Evolutionary conservation across 2,113 vertebrate genomes (phyloP), one percentile per base, ranked within the genome.

Genomic region (Anguilla japonica): DNA sequence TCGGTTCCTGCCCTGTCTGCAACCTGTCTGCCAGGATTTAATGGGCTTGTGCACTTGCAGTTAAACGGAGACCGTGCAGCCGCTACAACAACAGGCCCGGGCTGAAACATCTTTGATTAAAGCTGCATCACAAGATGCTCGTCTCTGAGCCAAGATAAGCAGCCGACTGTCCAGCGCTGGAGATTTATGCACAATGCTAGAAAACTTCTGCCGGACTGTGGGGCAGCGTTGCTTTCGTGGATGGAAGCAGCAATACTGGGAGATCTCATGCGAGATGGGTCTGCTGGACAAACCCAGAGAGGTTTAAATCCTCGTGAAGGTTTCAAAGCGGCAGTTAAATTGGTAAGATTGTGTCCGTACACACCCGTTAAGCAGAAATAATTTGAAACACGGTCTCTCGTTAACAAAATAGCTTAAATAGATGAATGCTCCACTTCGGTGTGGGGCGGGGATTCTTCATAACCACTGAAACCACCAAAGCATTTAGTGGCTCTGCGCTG

Each of bases 101-200:
- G 56, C 57, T 86, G 80, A 43, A 57, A 46, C 29, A 50, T 82
- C 53, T 22, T 80, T 85, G 84, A 81, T 85, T 85, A 57, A 85
- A 85, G 84, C 79, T 43, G 78, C 20, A 80, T 80, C 34, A 39
- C 46, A 14, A 40, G 29, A 79, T 60, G 40, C 50, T 79, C 34
- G 29, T 57, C 63, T 85, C 75, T 15, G 39, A 60, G 50, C 84
- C 79, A 22, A 81, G 18, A 60, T 34, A 60, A 22, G 79, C 39
- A n/a, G 84, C 78, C 78, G 20, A 11, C 53, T 81, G 50, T 81
- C 71, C 39, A 22, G 20, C 1, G 2, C 26, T 57, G 18, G 20
- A 5, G 46, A 67, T 67, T 81, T 53, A 1, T 81, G 79, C 78
- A 81, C 60, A 50, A 41, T 81, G 56, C 34, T 13, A 34, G 84